Evolutionary conservation across 2,113 vertebrate species (phyloP), one percentile per base, ranked within the genome.

Genomic region (Apaloderma vittatum): DNA sequence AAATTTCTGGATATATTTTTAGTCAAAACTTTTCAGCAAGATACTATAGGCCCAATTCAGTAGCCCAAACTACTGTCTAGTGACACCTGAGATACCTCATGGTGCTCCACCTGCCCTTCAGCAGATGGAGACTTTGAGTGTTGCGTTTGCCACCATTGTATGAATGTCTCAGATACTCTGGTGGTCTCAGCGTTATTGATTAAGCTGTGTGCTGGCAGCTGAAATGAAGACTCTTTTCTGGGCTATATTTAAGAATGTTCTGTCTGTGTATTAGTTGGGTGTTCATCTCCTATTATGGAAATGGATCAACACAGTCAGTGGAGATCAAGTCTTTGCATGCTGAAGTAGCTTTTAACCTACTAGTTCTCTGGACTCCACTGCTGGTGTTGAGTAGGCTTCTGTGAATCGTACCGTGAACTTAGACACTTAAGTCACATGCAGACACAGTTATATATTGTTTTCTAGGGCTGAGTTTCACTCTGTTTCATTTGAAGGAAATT

Each of bases 51-150:
- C 11, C 54, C 15, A 20, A 9, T 43, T 75, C 27, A 62, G 8
- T n/a, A 54, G 49, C n/a, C n/a, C 62, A 54, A 86, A 61, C 23
- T 37, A 37, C n/a, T n/a, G 17, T 21, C 19, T 29, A 52, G n/a
- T 37, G 36, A 8, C 30, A 66, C 14, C 18, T 71, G 55, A 71
- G 34, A 46, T 22, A 18, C 7, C 22, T 29, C 11, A 30, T 3
- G 34, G 20, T 17, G 49, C 27, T 21, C 7, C 32, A 58, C 21
- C 9, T n/a, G 55, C 36, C 30, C 63, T 77, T 36, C 43, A 29
- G 26, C 32, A 54, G 24, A 6, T 14, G 1, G 55, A 48, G 36
- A 11, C 3, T 57, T 61, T 21, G 49, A 14, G 13, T 0, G 0
- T 37, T 13, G 3, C 7, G 8, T 77, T 57, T 74, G 16, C 26